Percentiles rank a stretch among this genome's conserved stretches.
Conservation (phyloP, 2,113 vertebrate species). For the Sapayoa aenigma region DNA sequence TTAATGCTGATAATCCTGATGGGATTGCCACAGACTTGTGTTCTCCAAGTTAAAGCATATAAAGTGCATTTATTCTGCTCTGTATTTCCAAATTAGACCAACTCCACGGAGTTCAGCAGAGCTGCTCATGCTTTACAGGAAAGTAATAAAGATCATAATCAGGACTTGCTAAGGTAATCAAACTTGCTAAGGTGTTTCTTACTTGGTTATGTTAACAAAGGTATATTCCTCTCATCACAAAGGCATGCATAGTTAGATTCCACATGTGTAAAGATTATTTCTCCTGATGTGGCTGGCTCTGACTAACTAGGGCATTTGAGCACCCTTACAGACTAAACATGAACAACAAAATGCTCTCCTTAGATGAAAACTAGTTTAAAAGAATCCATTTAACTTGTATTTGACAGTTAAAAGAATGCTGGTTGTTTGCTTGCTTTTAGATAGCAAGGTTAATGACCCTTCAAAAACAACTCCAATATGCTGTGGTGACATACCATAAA, state of each 20-base stretch:
- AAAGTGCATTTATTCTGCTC: constrained; percentile 28
- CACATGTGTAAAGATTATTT: background rate
- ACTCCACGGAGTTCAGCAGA: background rate
- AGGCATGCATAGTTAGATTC: background rate
- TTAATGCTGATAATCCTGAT: background rate
- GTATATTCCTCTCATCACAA: constrained; percentile 5
- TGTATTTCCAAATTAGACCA: constrained; percentile 31
- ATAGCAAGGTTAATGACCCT: background rate
- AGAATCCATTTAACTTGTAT: constrained; percentile 10
- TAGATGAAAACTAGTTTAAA: background rate
- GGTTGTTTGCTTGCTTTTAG: background rate
- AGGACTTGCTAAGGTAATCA: background rate
- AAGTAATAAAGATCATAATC: constrained; percentile 58
- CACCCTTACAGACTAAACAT: background rate
- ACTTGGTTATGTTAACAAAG: constrained; percentile 5
- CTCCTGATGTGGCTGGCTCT: background rate
- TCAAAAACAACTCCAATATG: background rate
- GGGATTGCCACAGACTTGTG: background rate
- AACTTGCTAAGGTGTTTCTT: constrained; percentile 8
- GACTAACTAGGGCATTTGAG: background rate
- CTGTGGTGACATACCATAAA: background rate
- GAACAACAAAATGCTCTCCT: background rate
- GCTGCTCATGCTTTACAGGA: constrained; percentile 25
- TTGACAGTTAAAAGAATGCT: background rate
- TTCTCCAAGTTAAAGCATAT: background rate